Conservation (phyloP, 1,140 invertebrate species). For the Pentalonia nigronervosa region DNA sequence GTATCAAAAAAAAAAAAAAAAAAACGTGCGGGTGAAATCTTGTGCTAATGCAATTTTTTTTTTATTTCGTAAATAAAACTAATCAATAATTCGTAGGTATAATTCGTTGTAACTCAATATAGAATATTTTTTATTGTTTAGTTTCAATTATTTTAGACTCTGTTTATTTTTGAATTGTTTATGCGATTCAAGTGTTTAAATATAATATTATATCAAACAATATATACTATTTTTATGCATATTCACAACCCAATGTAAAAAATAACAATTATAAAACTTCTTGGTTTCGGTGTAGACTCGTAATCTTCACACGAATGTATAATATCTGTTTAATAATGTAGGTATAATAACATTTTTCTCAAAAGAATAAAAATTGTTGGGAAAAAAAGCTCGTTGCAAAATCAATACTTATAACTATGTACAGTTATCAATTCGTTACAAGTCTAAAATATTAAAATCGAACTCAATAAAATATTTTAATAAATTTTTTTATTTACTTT, state of each 20-base stretch:
- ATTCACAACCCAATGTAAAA: neutral
- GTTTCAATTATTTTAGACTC: no score
- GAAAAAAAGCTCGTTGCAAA: neutral
- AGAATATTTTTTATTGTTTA: neutral
- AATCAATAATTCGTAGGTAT: neutral
- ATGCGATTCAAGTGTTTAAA: no score
- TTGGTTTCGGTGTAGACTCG: neutral
- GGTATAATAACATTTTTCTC: neutral
- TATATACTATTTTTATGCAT: neutral
- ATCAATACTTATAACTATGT: no score
- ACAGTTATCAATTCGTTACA: neutral
- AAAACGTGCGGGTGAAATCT: no score
- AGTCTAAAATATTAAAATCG: neutral
- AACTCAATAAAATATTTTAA: neutral
- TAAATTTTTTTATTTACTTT: neutral
- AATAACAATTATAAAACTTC: neutral
- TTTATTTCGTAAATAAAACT: neutral
- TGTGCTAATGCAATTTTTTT: no score
- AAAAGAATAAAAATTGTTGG: neutral
- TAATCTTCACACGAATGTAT: neutral
- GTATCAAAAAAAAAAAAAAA: neutral
- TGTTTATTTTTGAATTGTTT: no score
- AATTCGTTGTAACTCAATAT: neutral
- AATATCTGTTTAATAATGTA: neutral
- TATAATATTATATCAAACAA: no score